phyloP scores from a whole-genome alignment of 2,113 vertebrate species.

The Plectropomus leopardus region DNA sequence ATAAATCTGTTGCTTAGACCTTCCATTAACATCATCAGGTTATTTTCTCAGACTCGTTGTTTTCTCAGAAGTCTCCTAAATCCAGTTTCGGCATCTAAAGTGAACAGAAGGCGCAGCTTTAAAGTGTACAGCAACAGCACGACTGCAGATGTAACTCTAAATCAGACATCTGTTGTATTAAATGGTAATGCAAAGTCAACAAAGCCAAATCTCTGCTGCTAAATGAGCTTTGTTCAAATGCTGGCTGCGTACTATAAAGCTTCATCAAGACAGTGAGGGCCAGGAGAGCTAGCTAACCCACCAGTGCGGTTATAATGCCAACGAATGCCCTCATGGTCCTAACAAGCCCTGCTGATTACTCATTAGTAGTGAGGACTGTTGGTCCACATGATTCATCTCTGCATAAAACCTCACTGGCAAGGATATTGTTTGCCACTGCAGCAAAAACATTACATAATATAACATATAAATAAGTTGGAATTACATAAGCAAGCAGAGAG shows the following conservation, averaged over 20 bases:
- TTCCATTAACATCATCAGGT: not conserved
- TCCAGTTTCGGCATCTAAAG: not conserved
- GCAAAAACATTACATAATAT: constrained; percentile 56
- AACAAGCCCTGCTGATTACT: constrained; percentile 26
- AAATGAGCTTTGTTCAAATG: constrained; percentile 26
- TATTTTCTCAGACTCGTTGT: not conserved
- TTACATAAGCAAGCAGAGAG: constrained; percentile 63
- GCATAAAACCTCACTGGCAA: constrained; percentile 40
- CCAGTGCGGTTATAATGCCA: not conserved
- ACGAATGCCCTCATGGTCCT: constrained; percentile 8
- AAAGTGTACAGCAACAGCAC: constrained; percentile 9
- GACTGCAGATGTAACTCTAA: constrained; percentile 55
- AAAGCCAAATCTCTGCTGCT: constrained; percentile 18
- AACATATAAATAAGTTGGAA: constrained; percentile 67
- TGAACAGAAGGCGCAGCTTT: constrained; percentile 39
- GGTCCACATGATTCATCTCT: constrained; percentile 47
- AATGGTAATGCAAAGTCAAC: constrained; percentile 26
- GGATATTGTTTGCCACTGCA: constrained; percentile 44
- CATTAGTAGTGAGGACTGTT: constrained; percentile 41
- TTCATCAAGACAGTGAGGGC: constrained; percentile 14
- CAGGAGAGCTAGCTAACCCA: constrained; percentile 4
- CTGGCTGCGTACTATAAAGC: constrained; percentile 8
- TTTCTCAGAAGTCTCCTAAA: not conserved
- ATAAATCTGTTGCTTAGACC: not conserved
- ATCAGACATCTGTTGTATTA: constrained; percentile 55